Evolutionary conservation across 2,888 invertebrate genomes (phyloP), one percentile per base, ranked within the genome.

Genomic region (Zygothrica quintamaculata): DNA sequence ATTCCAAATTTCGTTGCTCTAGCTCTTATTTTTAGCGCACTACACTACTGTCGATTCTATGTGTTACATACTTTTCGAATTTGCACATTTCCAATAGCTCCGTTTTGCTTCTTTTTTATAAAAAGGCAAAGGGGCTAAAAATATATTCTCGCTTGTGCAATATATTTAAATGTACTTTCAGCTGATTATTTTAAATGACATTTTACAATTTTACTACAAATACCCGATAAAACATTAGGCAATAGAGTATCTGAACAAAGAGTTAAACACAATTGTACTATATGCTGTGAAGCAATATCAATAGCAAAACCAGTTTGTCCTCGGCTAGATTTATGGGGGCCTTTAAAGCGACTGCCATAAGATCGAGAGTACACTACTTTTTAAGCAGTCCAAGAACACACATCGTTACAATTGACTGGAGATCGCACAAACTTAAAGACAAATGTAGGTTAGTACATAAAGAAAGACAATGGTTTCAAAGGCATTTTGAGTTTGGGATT

Each of bases 221-320:
- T 9, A 37, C 26, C 37, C 12, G 0, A 12, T 2, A 6, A 0
- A 6, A 9, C 0, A 1, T 6, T 7, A 6, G 6, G 11, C 15
- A 22, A 31, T 16, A 42, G 64, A 26, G 68, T 44, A 51, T 22
- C 36, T 33, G 13, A 42, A 48, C 57, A 79, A 58, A 46, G 61
- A 82, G 76, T 72, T 74, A 79, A 79, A 64, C 42, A 43, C 46
- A 66, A 79, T 42, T 57, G 46, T 36, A 50, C 48, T 37, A 59
- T 66, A 57, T 50, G 68, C 56, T 57, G 64, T 61, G 59, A 67
- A 82, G 65, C 43, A 64, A 61, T 61, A 68, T 48, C 58, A 52
- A 74, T 48, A 37, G 59, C 44, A 64, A 84, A 81, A 81, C 80
- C 81, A 65, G 80, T 81, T 81, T 78, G 43, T n/a, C n/a, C n/a